Base-by-base conservation (phyloP, 35 echinoderm and acorn worm genomes). In the Eucidaris tribuloides region DNA sequence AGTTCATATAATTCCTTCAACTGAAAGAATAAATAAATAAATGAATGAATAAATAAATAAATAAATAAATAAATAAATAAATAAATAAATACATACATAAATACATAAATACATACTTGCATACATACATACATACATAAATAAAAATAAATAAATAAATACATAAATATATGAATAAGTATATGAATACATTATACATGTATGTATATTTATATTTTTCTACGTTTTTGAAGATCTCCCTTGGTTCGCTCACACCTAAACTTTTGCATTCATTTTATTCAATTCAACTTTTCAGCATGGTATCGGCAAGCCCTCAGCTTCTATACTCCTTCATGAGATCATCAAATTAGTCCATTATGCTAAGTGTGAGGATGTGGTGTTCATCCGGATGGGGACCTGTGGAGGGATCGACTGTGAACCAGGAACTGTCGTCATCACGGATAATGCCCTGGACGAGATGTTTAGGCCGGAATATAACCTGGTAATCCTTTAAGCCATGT, bases 261-360 rank as follows among this genome's bases (percentile, higher is more conserved):
- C 38, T 7, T 20, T 15, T 29, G 31, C 4, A 37, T 36, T 3
- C 17, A 29, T 44, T 0, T 31, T 90, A 34, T 30, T 43, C 68
- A 45, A 0, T 65, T 82, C 33, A 44, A 18, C 14, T 44, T 41
- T 56, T 27, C 65, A 97, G 94, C 94, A 97, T 97, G 94, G 94
- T 17, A 77, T 97, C n/a, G 94, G 94, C 9, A 86, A 86, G 55
- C 82, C 94, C 15, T 97, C 94, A 23, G 74, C 85, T 13, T 81
- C 79, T 41, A 48, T 92, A 5, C 45, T 97, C 18, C 86, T 97
- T 13, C 94, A 97, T 86, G 94, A 97, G 63, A 31, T 92, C 34
- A 89, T 97, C 41, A 97, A 97, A 72, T 59, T 97, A 11, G 44
- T 97, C 4, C 61, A 92, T 32, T 87, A 97, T 72, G 94, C 94